Evolutionary conservation across 2,797 vertebrate species (phyloP).

Genomic region (Megalops cyprinoides): DNA sequence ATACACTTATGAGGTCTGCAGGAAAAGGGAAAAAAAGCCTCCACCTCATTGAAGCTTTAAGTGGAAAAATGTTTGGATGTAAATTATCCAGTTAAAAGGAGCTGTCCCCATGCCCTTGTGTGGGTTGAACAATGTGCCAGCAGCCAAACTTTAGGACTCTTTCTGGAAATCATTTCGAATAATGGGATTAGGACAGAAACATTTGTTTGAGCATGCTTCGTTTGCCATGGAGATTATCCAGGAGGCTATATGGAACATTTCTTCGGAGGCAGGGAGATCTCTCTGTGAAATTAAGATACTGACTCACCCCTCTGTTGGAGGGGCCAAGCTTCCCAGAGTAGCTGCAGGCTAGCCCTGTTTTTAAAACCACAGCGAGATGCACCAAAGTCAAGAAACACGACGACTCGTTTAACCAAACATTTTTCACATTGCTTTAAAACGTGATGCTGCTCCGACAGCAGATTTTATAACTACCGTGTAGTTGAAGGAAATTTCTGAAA

Average conservation of each 20-base stretch:
- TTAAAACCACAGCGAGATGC: neutral
- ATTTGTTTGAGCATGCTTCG: neutral
- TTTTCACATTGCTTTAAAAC: neutral
- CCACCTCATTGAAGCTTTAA: conserved; percentile 42
- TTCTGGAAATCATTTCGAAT: neutral
- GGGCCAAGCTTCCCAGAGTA: neutral
- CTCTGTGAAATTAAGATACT: neutral
- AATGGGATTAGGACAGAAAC: neutral
- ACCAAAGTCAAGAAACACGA: neutral
- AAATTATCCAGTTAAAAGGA: conserved; percentile 43
- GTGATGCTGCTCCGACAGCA: neutral
- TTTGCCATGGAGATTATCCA: conserved; percentile 2
- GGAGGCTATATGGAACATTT: conserved; percentile 6
- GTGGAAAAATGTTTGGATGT: conserved; percentile 49
- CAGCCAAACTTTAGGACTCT: neutral
- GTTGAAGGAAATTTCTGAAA: neutral
- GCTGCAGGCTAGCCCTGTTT: neutral
- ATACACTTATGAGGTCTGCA: neutral
- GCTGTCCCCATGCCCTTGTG: conserved; percentile 34
- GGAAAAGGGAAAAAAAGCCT: conserved; percentile 9
- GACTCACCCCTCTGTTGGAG: neutral
- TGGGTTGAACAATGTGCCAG: conserved; percentile 8
- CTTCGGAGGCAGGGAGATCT: neutral
- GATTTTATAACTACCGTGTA: conserved; percentile 5
- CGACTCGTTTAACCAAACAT: neutral